Base-by-base conservation (phyloP, 2,888 invertebrate genomes). In the Epirrhoe alternata region DNA sequence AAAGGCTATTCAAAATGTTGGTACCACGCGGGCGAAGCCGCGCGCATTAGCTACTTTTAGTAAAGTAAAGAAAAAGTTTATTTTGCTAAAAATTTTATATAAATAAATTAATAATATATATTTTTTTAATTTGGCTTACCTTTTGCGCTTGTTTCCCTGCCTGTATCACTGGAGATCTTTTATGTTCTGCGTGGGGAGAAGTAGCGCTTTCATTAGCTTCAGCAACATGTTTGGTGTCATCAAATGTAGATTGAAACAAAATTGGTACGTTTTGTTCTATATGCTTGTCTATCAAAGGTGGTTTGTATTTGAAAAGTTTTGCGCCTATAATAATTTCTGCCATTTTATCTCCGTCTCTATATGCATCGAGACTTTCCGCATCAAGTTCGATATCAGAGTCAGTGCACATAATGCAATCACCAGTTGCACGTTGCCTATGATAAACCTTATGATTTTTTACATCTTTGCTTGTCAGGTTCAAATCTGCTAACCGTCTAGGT, bases 311-410 rank as follows among this genome's bases (percentile, higher is more conserved):
- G 7, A 73, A 75, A 59, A 89, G 80, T 68, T 84, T 82, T 64
- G 81, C 70, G 0, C 89, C 87, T 53, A 85, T 79, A 61, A 89
- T 84, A 49, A 87, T 79, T 45, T 86, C 81, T 54, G 53, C 61
- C 10, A 66, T 51, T 65, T 74, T 14, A 31, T 14, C 33, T 14
- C 53, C 17, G 6, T 49, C 66, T 10, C 72, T 61, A 57, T 80
- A 80, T 17, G 84, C 75, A 63, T 75, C 74, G 51, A 82, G 58
- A 63, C 56, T 61, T 63, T 68, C 70, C 38, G 64, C 64, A 65
- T 69, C 72, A 17, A 72, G 58, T 63, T 72, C 72, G 5, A 70
- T 53, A 33, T 83, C 81, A n/a, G 85, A 85, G 67, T 80, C 70
- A 14, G 56, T 59, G 59, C 79, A 76, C 64, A 82, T 69, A 7